A percentile compares a stretch with the other conserved stretches of the same genome.
Evolutionary conservation across 2,113 vertebrate species (phyloP).

Genomic region (Pachypanchax playfairii): DNA sequence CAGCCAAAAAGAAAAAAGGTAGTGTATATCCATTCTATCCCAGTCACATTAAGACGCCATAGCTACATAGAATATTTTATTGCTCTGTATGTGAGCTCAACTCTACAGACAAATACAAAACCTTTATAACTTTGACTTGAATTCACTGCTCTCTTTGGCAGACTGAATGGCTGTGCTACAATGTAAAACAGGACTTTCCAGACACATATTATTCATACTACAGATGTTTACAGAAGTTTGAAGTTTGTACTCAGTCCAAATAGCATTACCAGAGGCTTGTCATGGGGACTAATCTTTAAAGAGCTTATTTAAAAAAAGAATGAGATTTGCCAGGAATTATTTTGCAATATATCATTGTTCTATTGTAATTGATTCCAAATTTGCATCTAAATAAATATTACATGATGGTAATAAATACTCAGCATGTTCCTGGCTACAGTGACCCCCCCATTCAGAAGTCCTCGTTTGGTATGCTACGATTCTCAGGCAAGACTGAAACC

Average conservation of each 20-base stretch:
- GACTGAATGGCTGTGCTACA: slow-evolving; percentile 71
- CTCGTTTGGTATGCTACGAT: slow-evolving; percentile 57
- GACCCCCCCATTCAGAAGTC: slow-evolving; percentile 67
- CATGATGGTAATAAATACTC: not conserved
- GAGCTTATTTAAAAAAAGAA: slow-evolving; percentile 21
- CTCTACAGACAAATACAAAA: not conserved
- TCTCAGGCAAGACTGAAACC: slow-evolving; percentile 57
- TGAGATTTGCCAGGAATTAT: slow-evolving; percentile 26
- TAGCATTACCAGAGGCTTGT: slow-evolving; percentile 67
- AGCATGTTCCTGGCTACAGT: slow-evolving; percentile 31
- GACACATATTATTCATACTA: slow-evolving; percentile 55
- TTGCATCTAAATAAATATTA: slow-evolving; percentile 11
- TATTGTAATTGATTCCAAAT: slow-evolving; percentile 1
- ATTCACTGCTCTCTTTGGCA: slow-evolving; percentile 44
- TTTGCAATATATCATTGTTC: slow-evolving; percentile 17
- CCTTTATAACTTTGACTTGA: slow-evolving; percentile 9
- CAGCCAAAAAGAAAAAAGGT: not conserved
- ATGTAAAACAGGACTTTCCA: slow-evolving; percentile 41
- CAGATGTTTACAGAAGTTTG: slow-evolving; percentile 60
- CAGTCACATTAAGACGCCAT: slow-evolving; percentile 1
- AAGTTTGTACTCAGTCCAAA: slow-evolving; percentile 62
- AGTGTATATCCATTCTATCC: not conserved
- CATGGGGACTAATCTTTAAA: slow-evolving; percentile 66
- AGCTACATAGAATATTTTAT: not conserved
- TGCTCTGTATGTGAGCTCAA: not conserved